Percentiles rank a stretch among this genome's conserved stretches.
These are phyloP conservation scores for Ailuropoda melanoleuca DNA, from an alignment of 2,113 vertebrate genomes.

Conservation along the genomic window DNA sequence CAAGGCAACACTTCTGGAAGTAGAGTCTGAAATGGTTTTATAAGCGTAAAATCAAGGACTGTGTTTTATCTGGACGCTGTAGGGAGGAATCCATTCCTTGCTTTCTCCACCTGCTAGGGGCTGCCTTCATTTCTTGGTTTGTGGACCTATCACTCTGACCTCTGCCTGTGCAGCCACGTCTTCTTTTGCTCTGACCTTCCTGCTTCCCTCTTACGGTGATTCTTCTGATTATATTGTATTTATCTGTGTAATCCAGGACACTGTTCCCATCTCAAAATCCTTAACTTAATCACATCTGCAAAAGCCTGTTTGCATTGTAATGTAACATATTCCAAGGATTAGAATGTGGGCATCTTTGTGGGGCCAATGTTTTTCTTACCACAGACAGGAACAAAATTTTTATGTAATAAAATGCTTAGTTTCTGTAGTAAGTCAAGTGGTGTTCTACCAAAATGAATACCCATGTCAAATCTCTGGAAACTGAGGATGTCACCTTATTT, in stretches of 20 bases:
- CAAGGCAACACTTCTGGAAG: background rate
- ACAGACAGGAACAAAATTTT: background rate
- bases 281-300: background rate
- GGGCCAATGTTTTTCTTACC: background rate
- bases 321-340: background rate
- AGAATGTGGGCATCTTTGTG: too few species aligned
- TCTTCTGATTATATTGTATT: background rate
- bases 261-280: background rate
- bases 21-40: background rate
- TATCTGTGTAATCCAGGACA: background rate
- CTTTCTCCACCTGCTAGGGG: background rate
- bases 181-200: background rate
- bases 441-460: background rate
- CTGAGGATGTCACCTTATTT: background rate
- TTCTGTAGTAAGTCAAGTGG: background rate
- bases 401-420: background rate
- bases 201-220: background rate
- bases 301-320: background rate
- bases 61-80: background rate
- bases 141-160: background rate
- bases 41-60: background rate
- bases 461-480: background rate
- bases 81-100: background rate
- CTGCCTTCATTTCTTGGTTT: background rate
- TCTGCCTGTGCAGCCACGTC: accelerated